phyloP scores from a whole-genome alignment of 2,113 vertebrate genomes.

The Hipposideros armiger region DNA sequence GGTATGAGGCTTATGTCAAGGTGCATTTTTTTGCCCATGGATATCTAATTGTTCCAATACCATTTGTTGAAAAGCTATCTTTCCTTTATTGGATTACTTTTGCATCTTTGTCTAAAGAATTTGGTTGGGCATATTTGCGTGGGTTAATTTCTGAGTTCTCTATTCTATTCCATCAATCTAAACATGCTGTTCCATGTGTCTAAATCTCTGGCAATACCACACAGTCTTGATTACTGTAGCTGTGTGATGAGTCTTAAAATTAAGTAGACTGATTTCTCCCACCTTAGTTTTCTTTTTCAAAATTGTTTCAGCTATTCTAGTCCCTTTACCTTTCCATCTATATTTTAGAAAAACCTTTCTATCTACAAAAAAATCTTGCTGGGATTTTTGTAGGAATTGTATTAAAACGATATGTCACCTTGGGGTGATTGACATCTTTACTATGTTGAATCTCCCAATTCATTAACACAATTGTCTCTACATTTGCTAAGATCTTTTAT shows the following conservation, averaged over 20 bases:
- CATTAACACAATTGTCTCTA: not conserved
- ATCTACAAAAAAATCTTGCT: not conserved
- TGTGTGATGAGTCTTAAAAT: not conserved
- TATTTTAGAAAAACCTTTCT: not conserved
- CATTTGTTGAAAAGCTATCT: not conserved
- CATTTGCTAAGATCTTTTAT: not conserved
- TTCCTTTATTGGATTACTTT: not conserved
- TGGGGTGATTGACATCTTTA: not conserved
- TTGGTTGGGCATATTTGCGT: not conserved
- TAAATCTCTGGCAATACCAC: not conserved
- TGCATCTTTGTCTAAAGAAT: not conserved
- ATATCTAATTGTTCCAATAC: not conserved
- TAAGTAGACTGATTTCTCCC: not conserved
- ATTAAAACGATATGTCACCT: not conserved
- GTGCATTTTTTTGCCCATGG: not conserved
- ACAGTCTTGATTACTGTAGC: not conserved
- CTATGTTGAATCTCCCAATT: not conserved
- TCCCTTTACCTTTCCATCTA: too few species aligned
- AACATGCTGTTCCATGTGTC: not conserved
- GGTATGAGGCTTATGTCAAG: not conserved
- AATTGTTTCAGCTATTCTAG: not conserved
- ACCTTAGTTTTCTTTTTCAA: constrained; percentile 32
- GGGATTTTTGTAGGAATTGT: not conserved
- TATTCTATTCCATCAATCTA: not conserved
- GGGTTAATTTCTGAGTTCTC: not conserved